Conservation (phyloP, 2,888 invertebrate genomes). For the Cerastis leucographa region DNA sequence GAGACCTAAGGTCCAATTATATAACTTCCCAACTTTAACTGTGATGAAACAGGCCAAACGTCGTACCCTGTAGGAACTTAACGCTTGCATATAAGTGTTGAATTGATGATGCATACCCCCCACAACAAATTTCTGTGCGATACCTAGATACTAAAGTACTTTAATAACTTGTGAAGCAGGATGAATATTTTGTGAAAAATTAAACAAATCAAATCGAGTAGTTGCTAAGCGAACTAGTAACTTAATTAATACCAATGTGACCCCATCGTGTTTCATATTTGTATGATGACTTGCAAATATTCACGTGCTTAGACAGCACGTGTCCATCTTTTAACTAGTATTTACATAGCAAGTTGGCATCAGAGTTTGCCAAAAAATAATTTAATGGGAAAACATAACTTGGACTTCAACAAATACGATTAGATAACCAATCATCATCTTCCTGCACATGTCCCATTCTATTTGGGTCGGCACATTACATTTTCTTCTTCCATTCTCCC, state of each 20-base stretch:
- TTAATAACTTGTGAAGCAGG: background rate
- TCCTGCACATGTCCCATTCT: too few species aligned
- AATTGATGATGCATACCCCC: background rate
- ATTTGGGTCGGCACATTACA: too few species aligned
- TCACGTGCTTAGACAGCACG: background rate
- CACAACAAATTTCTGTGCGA: background rate
- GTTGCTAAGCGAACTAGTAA: background rate
- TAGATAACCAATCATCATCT: too few species aligned
- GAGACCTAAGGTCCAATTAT: background rate
- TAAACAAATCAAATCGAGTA: background rate
- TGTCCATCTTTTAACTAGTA: background rate
- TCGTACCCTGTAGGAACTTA: background rate
- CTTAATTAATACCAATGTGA: conserved; percentile 6
- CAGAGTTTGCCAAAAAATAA: background rate
- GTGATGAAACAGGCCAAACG: background rate
- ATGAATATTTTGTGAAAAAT: background rate
- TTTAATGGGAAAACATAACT: background rate
- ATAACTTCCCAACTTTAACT: background rate
- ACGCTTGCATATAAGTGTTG: background rate
- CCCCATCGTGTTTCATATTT: conserved; percentile 19
- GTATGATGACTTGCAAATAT: background rate
- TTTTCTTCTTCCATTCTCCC: too few species aligned
- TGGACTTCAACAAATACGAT: background rate
- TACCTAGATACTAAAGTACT: background rate
- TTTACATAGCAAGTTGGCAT: background rate